Evolutionary conservation across 2,888 invertebrate species (phyloP).

Genomic region (Lydus trimaculatus): DNA sequence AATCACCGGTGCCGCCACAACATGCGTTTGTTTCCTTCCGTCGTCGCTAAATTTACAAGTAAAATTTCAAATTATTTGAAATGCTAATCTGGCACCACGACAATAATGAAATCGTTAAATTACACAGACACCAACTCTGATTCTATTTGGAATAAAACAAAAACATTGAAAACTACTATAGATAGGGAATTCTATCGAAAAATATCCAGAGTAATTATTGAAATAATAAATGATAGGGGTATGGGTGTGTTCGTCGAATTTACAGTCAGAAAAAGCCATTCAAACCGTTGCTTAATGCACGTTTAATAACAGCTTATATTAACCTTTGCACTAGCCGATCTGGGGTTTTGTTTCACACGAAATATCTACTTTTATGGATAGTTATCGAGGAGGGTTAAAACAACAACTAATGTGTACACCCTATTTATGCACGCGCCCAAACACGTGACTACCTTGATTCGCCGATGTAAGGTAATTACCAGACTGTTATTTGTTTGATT

Average conservation of each 20-base stretch:
- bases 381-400: slow-evolving; percentile 17
- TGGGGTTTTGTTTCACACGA: slow-evolving; percentile 52
- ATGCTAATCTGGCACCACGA: slow-evolving; percentile 43
- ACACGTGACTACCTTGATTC: slow-evolving; percentile 48
- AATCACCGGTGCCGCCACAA: slow-evolving; percentile 49
- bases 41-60: slow-evolving; percentile 50
- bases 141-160: not conserved
- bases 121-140: slow-evolving; percentile 32
- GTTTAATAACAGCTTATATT: slow-evolving; percentile 54
- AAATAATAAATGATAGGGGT: slow-evolving; percentile 17
- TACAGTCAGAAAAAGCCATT: slow-evolving; percentile 44
- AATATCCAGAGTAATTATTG: slow-evolving; percentile 18
- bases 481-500: slow-evolving; percentile 52
- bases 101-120: slow-evolving; percentile 50
- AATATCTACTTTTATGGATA: slow-evolving; percentile 28
- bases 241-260: slow-evolving; percentile 49
- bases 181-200: slow-evolving; percentile 2
- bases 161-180: not conserved
- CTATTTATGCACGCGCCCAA: slow-evolving; percentile 31
- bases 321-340: slow-evolving; percentile 26
- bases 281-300: slow-evolving; percentile 53
- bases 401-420: slow-evolving; percentile 9
- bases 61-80: slow-evolving; percentile 36
- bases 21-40: slow-evolving; percentile 56
- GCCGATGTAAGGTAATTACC: slow-evolving; percentile 35